Percentiles rank a stretch among this genome's conserved stretches.
These are phyloP conservation scores for Drosophila pseudoobscura DNA, from an alignment of 1,140 invertebrate species.

Conservation along the genomic window DNA sequence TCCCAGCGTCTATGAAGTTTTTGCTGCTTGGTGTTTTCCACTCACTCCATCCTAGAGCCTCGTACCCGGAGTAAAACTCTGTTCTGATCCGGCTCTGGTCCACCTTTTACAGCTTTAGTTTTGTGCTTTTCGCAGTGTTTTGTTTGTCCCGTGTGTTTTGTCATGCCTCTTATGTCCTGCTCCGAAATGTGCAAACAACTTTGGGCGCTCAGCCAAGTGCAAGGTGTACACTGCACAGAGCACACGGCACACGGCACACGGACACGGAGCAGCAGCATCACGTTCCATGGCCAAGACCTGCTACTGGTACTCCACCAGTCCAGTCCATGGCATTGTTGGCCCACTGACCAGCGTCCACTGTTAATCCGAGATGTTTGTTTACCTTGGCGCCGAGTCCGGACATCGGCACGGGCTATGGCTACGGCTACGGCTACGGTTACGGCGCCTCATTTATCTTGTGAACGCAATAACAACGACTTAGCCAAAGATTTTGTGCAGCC, in stretches of 20 bases:
- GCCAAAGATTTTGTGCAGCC: constrained; percentile 64
- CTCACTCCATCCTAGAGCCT: constrained; percentile 1
- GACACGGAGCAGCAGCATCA: constrained; percentile 28
- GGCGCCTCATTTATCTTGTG: constrained; percentile 74
- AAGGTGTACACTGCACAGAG: constrained; percentile 55
- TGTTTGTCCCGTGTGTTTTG: constrained; percentile 77
- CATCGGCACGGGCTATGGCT: constrained; percentile 11
- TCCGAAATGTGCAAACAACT: constrained; percentile 78
- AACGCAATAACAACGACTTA: constrained; percentile 82
- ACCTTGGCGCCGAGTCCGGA: constrained; percentile 58
- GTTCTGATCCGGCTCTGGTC: constrained; percentile 48
- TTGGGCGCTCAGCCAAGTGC: constrained; percentile 75
- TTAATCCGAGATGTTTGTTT: constrained; percentile 83
- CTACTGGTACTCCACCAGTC: constrained; percentile 11
- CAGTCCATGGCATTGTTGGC: constrained; percentile 18
- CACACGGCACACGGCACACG: constrained; percentile 27
- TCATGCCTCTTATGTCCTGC: constrained; percentile 77
- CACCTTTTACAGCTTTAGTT: constrained; percentile 80
- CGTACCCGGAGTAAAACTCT: neutral
- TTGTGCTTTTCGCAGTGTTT: constrained; percentile 58
- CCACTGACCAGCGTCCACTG: constrained; percentile 69
- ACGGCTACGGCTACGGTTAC: constrained; percentile 10
- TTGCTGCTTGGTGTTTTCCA: constrained; percentile 24
- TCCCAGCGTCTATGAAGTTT: constrained; percentile 43
- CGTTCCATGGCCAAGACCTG: constrained; percentile 32